A percentile compares a stretch with the other conserved stretches of the same genome.
Evolutionary conservation across 2,888 invertebrate genomes (phyloP).

Genomic region (Caenorhabditis sp.): DNA sequence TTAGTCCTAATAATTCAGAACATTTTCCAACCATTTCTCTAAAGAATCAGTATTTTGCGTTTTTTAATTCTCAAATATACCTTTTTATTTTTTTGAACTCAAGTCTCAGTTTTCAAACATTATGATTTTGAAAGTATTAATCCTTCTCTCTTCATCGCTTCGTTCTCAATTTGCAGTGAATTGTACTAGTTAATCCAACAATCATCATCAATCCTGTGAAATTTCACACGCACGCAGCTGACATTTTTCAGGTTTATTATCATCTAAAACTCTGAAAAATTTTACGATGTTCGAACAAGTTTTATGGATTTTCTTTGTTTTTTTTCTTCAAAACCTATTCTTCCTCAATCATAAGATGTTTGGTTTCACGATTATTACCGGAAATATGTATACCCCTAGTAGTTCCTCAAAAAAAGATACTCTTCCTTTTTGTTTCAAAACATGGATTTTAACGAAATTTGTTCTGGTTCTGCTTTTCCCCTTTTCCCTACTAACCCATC

Average conservation of each 20-base stretch:
- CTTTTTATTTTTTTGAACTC: too few species aligned
- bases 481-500: not conserved
- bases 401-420: too few species aligned
- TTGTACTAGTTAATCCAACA: too few species aligned
- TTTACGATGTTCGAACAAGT: not conserved
- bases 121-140: too few species aligned
- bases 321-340: not conserved
- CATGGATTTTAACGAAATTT: not conserved
- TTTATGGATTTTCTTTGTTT: not conserved
- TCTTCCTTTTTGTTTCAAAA: not conserved
- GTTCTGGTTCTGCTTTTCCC: not conserved
- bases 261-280: not conserved
- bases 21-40: too few species aligned
- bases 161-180: too few species aligned
- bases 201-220: not conserved
- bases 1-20: too few species aligned
- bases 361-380: not conserved
- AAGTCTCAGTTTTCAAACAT: too few species aligned
- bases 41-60: too few species aligned
- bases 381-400: too few species aligned
- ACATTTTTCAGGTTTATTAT: not conserved
- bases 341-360: not conserved
- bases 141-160: too few species aligned
- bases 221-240: not conserved
- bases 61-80: too few species aligned